Evolutionary conservation across 1,140 invertebrate genomes (phyloP).

Genomic region (Ostrea edulis): DNA sequence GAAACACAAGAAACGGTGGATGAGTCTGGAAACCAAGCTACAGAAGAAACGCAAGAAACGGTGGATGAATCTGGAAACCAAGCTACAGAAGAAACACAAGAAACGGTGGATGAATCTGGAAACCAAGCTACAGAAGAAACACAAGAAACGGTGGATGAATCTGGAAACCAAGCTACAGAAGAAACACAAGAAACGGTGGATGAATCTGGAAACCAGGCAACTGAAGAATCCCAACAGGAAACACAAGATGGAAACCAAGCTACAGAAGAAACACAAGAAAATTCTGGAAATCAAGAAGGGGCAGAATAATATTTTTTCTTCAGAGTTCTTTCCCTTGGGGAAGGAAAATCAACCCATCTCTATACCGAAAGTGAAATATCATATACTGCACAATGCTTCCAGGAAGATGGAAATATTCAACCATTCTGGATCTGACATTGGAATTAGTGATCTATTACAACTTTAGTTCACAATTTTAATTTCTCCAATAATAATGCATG

Average conservation of each 20-base stretch:
- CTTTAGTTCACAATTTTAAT: no score
- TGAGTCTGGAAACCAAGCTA: no score
- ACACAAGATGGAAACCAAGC: background rate
- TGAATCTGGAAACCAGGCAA: background rate
- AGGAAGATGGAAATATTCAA: background rate
- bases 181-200: background rate
- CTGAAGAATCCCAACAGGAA: background rate
- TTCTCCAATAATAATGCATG: no score
- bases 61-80: background rate
- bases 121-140: background rate
- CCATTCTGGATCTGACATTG: background rate
- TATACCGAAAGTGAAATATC: background rate
- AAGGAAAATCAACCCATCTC: background rate
- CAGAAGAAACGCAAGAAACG: background rate
- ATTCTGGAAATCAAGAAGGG: conserved; percentile 19
- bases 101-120: background rate
- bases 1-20: background rate
- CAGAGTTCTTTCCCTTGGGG: background rate
- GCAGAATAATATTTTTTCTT: background rate
- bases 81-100: background rate
- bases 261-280: background rate
- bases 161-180: background rate
- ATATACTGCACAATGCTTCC: background rate
- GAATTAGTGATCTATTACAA: background rate
- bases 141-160: background rate